Evolutionary conservation across 1,140 invertebrate species (phyloP).

Genomic region (Tribolium madens): DNA sequence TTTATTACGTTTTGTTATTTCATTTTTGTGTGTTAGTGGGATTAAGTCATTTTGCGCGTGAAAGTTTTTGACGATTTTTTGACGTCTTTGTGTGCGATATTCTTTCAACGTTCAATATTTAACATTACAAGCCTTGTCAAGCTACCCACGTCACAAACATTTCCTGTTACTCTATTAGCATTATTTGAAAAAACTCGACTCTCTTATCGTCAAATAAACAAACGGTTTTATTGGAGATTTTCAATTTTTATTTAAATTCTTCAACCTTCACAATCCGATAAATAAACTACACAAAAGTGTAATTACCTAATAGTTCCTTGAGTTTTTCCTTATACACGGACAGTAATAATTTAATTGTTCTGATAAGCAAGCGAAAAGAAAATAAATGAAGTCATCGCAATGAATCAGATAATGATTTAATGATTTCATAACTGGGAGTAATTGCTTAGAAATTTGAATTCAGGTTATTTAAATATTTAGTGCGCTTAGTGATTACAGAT

Average conservation of each 20-base stretch:
- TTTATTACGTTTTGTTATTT: slow-evolving; percentile 43
- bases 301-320: slow-evolving; percentile 38
- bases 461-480: slow-evolving; percentile 30
- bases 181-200: slow-evolving; percentile 1
- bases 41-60: slow-evolving; percentile 23
- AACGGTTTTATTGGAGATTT: slow-evolving; percentile 1
- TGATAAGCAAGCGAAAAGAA: slow-evolving; percentile 36
- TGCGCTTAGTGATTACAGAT: slow-evolving; percentile 12
- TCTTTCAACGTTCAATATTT: slow-evolving; percentile 30
- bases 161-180: slow-evolving; percentile 30
- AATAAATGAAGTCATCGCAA: slow-evolving; percentile 42
- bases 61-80: too few species aligned
- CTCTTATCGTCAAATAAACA: slow-evolving; percentile 18
- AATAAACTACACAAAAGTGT: slow-evolving; percentile 26
- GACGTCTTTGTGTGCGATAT: slow-evolving; percentile 24
- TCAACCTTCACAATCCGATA: slow-evolving; percentile 5
- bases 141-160: slow-evolving; percentile 15
- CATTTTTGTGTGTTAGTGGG: slow-evolving; percentile 21
- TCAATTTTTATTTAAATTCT: not conserved
- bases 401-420: slow-evolving; percentile 44
- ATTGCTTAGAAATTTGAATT: slow-evolving; percentile 7
- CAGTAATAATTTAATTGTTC: slow-evolving; percentile 36
- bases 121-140: slow-evolving; percentile 31
- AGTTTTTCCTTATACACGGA: slow-evolving; percentile 14
- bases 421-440: slow-evolving; percentile 22